Conservation (phyloP, 2,888 invertebrate genomes). For the Ethmia dodecea region DNA sequence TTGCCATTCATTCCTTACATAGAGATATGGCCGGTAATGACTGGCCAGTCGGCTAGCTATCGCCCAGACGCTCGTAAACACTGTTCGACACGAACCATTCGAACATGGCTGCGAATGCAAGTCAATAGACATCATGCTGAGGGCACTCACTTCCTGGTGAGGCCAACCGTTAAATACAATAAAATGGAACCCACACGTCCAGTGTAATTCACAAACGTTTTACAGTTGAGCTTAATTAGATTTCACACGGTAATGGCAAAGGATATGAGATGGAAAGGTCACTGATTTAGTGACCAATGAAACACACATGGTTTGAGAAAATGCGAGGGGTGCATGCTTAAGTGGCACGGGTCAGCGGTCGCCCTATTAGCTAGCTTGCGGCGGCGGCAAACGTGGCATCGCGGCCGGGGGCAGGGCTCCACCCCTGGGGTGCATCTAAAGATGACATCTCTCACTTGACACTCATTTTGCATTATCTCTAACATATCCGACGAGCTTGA, state of each 20-base stretch:
- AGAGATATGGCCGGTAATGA: constrained; percentile 72
- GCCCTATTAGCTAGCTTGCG: constrained; percentile 44
- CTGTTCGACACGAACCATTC: constrained; percentile 60
- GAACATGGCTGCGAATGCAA: constrained; percentile 60
- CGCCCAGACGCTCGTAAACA: constrained; percentile 70
- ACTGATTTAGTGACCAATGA: constrained; percentile 44
- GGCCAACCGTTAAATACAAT: constrained; percentile 38
- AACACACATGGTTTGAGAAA: constrained; percentile 29
- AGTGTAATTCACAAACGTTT: constrained; percentile 25
- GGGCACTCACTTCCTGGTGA: constrained; percentile 54
- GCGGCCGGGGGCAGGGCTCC: constrained; percentile 18
- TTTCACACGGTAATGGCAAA: constrained; percentile 28
- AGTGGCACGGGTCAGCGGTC: constrained; percentile 55
- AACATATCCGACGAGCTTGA: constrained; percentile 8
- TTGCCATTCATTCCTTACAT: constrained; percentile 68
- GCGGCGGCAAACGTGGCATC: constrained; percentile 22
- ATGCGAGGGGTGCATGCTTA: constrained; percentile 43
- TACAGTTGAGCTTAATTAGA: constrained; percentile 34
- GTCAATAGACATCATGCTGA: constrained; percentile 60
- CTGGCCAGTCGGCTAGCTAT: constrained; percentile 49
- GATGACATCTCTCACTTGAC: constrained; percentile 12
- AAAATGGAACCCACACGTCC: constrained; percentile 27
- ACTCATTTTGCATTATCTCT: constrained; percentile 8
- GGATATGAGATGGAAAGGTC: constrained; percentile 44
- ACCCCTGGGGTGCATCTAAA: constrained; percentile 3